Evolutionary conservation across 2,888 invertebrate species (phyloP).

Genomic region (Pseudolycoriella hygida): DNA sequence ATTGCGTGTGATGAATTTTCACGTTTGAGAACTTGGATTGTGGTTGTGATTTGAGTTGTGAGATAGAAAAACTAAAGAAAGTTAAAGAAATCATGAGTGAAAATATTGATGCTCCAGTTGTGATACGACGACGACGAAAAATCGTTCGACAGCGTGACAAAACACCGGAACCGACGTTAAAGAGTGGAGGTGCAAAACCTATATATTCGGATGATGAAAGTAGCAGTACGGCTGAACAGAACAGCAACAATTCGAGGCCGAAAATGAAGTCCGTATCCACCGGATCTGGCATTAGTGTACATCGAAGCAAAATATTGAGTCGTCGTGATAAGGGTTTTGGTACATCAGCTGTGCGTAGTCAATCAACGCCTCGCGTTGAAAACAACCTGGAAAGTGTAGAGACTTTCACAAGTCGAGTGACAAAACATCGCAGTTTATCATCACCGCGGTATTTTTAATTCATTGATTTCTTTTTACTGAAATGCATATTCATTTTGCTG

Average conservation of each 20-base stretch:
- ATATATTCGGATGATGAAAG: slow-evolving; percentile 17
- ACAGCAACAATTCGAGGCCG: slow-evolving; percentile 1
- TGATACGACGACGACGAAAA: slow-evolving; percentile 40
- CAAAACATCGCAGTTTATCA: slow-evolving; percentile 20
- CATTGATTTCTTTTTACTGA: too few species aligned
- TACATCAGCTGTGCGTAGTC: slow-evolving; percentile 32
- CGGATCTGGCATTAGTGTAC: slow-evolving; percentile 17
- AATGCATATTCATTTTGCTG: too few species aligned
- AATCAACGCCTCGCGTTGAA: slow-evolving; percentile 31
- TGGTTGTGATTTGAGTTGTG: too few species aligned
- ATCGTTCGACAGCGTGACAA: slow-evolving; percentile 39
- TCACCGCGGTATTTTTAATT: slow-evolving; percentile 17
- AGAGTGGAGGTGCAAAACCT: slow-evolving; percentile 2
- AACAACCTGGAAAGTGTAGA: not conserved
- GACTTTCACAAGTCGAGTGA: not conserved
- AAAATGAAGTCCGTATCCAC: not conserved
- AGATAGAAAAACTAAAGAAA: too few species aligned
- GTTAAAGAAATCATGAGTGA: not conserved
- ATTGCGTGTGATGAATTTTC: too few species aligned
- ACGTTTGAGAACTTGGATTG: too few species aligned
- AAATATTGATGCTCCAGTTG: slow-evolving; percentile 23
- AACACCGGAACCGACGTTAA: slow-evolving; percentile 31
- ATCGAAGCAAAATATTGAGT: slow-evolving; percentile 26
- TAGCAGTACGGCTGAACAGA: slow-evolving; percentile 10
- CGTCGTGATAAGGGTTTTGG: slow-evolving; percentile 23